Conservation (phyloP, 2,113 vertebrate species). For the Struthidea cinerea region DNA sequence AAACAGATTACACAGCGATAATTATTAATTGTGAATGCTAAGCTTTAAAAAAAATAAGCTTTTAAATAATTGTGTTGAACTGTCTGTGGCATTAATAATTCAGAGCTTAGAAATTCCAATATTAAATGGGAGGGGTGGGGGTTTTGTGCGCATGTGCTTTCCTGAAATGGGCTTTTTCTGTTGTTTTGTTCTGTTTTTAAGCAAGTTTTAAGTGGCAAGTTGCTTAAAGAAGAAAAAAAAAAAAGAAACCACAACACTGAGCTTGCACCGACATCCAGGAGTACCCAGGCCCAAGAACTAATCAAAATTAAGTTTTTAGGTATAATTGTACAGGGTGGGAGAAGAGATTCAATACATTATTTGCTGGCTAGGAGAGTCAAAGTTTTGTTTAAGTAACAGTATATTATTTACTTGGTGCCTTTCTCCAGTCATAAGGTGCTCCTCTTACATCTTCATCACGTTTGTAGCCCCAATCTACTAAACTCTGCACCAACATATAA, state of each 20-base stretch:
- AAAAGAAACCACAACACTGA: not conserved
- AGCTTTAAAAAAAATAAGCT: not conserved
- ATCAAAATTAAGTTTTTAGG: not conserved
- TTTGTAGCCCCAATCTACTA: conserved; percentile 90
- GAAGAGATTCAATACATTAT: not conserved
- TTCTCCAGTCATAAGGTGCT: conserved; percentile 97
- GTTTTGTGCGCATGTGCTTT: fast-evolving
- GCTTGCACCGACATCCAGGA: not conserved
- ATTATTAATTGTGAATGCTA: not conserved
- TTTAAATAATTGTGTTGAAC: not conserved
- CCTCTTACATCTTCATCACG: conserved; percentile 87
- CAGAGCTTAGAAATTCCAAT: not conserved
- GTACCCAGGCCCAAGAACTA: not conserved
- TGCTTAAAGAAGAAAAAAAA: not conserved
- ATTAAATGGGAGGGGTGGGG: not conserved
- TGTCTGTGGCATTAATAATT: not conserved
- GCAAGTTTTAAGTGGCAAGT: not conserved
- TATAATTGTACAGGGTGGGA: not conserved
- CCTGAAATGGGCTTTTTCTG: not conserved
- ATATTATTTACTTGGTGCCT: conserved; percentile 86
- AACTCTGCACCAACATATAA: conserved; percentile 85
- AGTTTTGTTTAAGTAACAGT: not conserved
- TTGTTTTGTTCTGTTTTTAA: not conserved
- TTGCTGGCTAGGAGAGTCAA: not conserved
- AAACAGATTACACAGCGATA: not conserved